Conservation (phyloP, 2,888 invertebrate genomes). For the Steinernema scapterisci region DNA sequence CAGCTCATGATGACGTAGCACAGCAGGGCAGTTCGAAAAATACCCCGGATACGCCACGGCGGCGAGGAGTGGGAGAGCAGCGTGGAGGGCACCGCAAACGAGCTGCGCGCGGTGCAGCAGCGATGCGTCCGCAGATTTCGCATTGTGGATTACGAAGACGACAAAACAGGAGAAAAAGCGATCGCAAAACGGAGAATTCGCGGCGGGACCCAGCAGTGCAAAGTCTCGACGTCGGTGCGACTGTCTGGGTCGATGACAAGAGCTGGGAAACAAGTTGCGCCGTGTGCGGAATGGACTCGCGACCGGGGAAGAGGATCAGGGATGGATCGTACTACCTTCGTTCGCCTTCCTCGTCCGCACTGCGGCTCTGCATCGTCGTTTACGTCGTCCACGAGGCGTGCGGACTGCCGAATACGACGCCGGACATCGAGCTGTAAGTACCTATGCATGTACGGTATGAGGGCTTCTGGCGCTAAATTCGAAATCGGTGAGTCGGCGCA, state of each 20-base stretch:
- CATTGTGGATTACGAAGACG: too few relatives aligned
- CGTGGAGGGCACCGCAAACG: too few relatives aligned
- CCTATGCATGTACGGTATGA: neutral
- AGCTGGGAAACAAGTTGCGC: too few relatives aligned
- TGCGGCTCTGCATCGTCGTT: neutral
- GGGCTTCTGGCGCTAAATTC: constrained; percentile 1
- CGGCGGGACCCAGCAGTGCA: neutral
- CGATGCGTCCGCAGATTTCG: too few relatives aligned
- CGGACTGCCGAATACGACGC: neutral
- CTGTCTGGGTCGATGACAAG: neutral
- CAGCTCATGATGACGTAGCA: too few relatives aligned
- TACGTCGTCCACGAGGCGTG: neutral
- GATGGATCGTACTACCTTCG: neutral
- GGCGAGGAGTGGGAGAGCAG: too few relatives aligned
- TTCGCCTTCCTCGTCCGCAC: neutral
- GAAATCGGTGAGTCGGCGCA: neutral
- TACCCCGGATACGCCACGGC: too few relatives aligned
- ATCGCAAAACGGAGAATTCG: neutral
- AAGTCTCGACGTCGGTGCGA: neutral
- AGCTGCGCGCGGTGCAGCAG: too few relatives aligned
- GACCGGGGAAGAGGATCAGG: neutral
- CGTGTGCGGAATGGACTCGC: too few relatives aligned
- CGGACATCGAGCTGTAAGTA: neutral
- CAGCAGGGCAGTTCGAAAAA: too few relatives aligned
- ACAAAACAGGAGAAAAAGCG: too few relatives aligned